A percentile compares a stretch with the other conserved stretches of the same genome.
Evolutionary conservation across 2,888 invertebrate genomes (phyloP).

Genomic region (Meta bourneti): DNA sequence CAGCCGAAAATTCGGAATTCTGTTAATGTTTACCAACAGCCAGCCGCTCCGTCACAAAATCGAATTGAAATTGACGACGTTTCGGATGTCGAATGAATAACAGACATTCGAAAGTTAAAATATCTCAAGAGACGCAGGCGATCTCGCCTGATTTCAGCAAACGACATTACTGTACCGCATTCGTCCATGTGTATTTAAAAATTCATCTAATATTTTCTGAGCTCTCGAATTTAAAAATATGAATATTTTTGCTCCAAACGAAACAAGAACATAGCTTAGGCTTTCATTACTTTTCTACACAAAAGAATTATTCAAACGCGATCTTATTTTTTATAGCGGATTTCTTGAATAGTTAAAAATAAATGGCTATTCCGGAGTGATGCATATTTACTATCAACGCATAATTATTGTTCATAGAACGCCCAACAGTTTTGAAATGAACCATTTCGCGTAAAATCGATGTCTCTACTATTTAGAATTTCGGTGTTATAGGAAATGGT

Average conservation of each 20-base stretch:
- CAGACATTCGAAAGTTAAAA: conserved; percentile 52
- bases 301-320: no score
- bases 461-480: no score
- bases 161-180: not conserved
- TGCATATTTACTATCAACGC: no score
- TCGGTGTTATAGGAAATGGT: no score
- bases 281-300: no score
- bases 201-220: not conserved
- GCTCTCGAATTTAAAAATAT: not conserved
- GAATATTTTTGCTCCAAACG: not conserved
- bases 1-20: conserved; percentile 61
- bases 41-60: conserved; percentile 51
- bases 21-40: conserved; percentile 70
- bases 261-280: not conserved
- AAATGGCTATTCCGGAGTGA: no score
- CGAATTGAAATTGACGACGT: conserved; percentile 63
- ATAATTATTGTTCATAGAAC: no score
- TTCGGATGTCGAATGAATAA: conserved; percentile 54
- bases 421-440: no score
- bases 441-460: no score
- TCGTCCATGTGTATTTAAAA: not conserved
- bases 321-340: no score
- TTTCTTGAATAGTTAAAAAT: no score
- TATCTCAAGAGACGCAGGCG: conserved; percentile 32
- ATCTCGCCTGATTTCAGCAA: conserved; percentile 39